Evolutionary conservation across 1,140 invertebrate genomes (phyloP).

Genomic region (Hylaeus volcanicus): DNA sequence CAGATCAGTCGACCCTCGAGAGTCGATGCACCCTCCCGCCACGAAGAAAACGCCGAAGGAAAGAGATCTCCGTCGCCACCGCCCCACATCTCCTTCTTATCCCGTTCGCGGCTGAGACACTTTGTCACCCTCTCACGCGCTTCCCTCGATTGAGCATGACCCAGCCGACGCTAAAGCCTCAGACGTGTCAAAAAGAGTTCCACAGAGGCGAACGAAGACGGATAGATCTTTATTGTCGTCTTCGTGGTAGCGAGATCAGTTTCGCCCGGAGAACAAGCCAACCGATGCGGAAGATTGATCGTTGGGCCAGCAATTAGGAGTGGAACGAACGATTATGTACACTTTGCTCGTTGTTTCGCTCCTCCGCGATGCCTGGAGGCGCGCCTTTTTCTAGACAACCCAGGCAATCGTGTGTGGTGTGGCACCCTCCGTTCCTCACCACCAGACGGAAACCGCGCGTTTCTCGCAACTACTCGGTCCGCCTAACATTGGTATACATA

Average conservation of each 20-base stretch:
- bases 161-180: conserved; percentile 26
- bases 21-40: conserved; percentile 23
- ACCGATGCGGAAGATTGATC: conserved; percentile 19
- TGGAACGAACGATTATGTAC: neutral
- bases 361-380: neutral
- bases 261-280: neutral
- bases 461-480: no score
- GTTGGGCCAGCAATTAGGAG: neutral
- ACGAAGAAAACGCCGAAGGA: conserved; percentile 51
- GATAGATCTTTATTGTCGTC: conserved; percentile 47
- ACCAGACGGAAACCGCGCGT: no score
- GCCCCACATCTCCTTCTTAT: conserved; percentile 28
- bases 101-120: conserved; percentile 55
- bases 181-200: conserved; percentile 36
- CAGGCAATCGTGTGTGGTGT: no score
- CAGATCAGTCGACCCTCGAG: conserved; percentile 59
- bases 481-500: no score
- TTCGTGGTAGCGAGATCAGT: neutral
- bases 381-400: no score
- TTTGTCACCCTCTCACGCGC: conserved; percentile 62
- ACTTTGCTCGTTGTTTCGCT: neutral
- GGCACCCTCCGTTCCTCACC: no score
- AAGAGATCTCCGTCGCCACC: conserved; percentile 50
- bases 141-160: conserved; percentile 50
- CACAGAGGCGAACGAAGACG: conserved; percentile 27